A percentile compares a stretch with the other conserved stretches of the same genome.
These are phyloP conservation scores for Athripsodes cinereus DNA, from an alignment of 2,888 invertebrate species.

Conservation along the genomic window DNA sequence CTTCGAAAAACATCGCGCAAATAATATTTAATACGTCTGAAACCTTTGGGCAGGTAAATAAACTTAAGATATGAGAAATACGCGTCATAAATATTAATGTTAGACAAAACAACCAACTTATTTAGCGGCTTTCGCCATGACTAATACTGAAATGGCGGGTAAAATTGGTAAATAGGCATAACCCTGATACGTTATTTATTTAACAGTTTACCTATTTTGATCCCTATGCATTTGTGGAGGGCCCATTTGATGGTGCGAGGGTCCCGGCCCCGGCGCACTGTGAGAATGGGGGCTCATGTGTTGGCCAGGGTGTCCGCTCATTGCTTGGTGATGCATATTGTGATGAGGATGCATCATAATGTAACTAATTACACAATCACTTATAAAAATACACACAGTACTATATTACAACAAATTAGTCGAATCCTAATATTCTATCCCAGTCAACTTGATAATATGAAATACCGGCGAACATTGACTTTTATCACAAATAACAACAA, in stretches of 20 bases:
- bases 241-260: slow-evolving; percentile 57
- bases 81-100: too few species aligned
- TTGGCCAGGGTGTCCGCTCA: slow-evolving; percentile 46
- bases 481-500: background rate
- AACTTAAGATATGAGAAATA: too few species aligned
- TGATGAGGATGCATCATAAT: slow-evolving; percentile 50
- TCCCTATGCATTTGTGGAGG: slow-evolving; percentile 63
- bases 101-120: too few species aligned
- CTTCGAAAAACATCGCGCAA: too few species aligned
- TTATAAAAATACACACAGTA: background rate
- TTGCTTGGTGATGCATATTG: slow-evolving; percentile 52
- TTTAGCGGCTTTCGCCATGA: too few species aligned
- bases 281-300: slow-evolving; percentile 36
- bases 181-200: too few species aligned
- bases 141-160: too few species aligned
- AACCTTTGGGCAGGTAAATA: too few species aligned
- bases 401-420: background rate
- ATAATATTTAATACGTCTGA: too few species aligned
- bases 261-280: slow-evolving; percentile 38
- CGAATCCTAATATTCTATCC: background rate
- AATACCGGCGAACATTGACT: background rate
- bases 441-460: background rate
- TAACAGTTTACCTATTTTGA: slow-evolving; percentile 39
- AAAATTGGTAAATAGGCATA: too few species aligned
- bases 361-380: background rate